Evolutionary conservation across 1,140 invertebrate species (phyloP), one percentile per base, ranked within the genome.

Genomic region (Trachymyrmex septentrionalis): DNA sequence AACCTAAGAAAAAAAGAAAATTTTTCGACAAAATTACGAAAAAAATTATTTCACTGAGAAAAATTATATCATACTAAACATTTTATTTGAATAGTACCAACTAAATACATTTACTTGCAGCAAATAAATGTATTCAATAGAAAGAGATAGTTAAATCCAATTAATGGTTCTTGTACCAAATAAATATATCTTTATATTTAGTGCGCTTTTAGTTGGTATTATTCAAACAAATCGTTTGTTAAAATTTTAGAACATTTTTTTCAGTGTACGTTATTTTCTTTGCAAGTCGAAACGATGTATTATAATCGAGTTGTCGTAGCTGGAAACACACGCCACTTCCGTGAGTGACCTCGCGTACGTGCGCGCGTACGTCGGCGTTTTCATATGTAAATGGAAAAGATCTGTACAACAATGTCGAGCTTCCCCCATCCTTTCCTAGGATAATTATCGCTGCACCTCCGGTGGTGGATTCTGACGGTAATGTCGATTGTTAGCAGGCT

Each of bases 401-500:
- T 44, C 38, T 63, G 38, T 53, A 85, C 72, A 34, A 85, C 72
- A 85, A 63, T 59, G 34, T 19, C 30, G 30, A 19, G 48, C 55
- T 27, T 16, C 34, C 34, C 55, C 55, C n/a, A 34, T 57, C 27
- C 19, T 9, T 55, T 19, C 16, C 30, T 80, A 80, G 27, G 21
- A 55, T 73, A 48, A 86, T 82, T 50, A 91, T 94, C 38, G 24
- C 14, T 84, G 55, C 38, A 61, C 38, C 80, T 84, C 38, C 69
- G 55, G 38, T 75, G 38, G 80, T 84, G 55, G 55, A 44, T 84
- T 92, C 94, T 95, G 93, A 95, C 93, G 92, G 67, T 92, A 82
- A 93, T 94, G 85, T 95, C 90, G 90, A 93, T 93, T 95, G 92
- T 94, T 95, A 97, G 97, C 97, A 99, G 99, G 99, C 99, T 85